Evolutionary conservation across 2,888 invertebrate genomes (phyloP).

Genomic region (Aethes cnicana): DNA sequence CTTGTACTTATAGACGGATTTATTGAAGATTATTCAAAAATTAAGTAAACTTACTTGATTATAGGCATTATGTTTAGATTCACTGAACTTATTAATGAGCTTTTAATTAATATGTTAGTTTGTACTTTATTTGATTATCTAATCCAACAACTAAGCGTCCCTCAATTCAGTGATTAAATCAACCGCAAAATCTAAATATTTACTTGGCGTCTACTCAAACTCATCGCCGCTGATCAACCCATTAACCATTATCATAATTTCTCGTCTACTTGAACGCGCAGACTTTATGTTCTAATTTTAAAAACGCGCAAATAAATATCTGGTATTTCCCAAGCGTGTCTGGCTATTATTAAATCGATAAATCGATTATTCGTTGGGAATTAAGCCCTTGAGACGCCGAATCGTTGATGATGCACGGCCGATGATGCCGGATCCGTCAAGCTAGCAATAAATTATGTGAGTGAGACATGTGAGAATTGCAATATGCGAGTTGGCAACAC

Average conservation of each 20-base stretch:
- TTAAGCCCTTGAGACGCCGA: constrained; percentile 25
- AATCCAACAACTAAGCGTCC: no score
- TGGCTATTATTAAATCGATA: constrained; percentile 25
- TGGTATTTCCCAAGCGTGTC: constrained; percentile 14
- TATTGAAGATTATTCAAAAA: no score
- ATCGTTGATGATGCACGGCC: constrained; percentile 3
- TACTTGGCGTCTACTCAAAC: not conserved
- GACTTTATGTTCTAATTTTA: constrained; percentile 3
- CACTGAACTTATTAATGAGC: no score
- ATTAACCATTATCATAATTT: no score
- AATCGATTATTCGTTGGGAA: constrained; percentile 14
- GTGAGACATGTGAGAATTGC: constrained; percentile 4
- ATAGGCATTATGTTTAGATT: no score
- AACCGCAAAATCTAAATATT: constrained; percentile 1
- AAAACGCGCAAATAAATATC: constrained; percentile 1
- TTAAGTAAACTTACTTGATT: no score
- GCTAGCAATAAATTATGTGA: constrained; percentile 4
- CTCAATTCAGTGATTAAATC: not conserved
- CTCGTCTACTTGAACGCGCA: not conserved
- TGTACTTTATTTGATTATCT: no score
- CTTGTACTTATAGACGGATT: no score
- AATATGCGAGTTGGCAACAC: no score
- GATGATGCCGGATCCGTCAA: constrained; percentile 6
- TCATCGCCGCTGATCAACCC: not conserved
- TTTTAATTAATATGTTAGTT: no score